Base-by-base conservation (phyloP, 1,140 invertebrate genomes). In the Solenopsis invicta region DNA sequence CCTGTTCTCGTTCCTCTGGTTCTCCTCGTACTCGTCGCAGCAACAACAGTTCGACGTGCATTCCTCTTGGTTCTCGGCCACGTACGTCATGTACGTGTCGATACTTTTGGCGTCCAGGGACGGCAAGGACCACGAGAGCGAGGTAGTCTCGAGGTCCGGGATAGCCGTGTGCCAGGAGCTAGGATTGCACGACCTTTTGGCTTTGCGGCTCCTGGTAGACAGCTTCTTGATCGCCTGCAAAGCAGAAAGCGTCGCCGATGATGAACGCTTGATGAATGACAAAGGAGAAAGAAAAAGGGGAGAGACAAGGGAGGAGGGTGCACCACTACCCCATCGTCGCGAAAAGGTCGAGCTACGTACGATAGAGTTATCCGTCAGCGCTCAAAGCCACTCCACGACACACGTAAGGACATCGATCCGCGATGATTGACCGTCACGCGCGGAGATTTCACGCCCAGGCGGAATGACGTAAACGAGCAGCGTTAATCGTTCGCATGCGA, bases 11-110 rank as follows among this genome's bases (percentile, higher is more conserved):
- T 95, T 95, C 50, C 89, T 93, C 62, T 94, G 94, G 59, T 95
- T 95, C 75, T 95, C 95, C 74, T 95, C 94, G 74, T 93, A 90
- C n/a, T 95, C 95, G 64, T 91, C 92, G 59, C 94, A 95, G 69
- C 93, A 92, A 50, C 93, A 94, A 64, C 93, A 94, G 87, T 85
- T 92, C 0, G 93, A 94, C 4, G 78, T 77, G 62, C 92, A 93
- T 59, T 93, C 92, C 10, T 90, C 92, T 21, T 90, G 69, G 41
- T 81, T 82, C 72, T 94, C 94, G n/a, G 87, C 90, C 1, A 95
- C 92, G 59, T 94, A 94, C 12, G 94, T 95, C 75, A 93, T 90
- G 67, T 93, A 93, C n/a, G 94, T 95, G 72, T 95, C 94, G 81
- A 95, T 91, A 76, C 94, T 95, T 64, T 93, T 94, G 29, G 93